Evolutionary conservation across 2,888 invertebrate genomes (phyloP).

Genomic region (Thymelicus lineola): DNA sequence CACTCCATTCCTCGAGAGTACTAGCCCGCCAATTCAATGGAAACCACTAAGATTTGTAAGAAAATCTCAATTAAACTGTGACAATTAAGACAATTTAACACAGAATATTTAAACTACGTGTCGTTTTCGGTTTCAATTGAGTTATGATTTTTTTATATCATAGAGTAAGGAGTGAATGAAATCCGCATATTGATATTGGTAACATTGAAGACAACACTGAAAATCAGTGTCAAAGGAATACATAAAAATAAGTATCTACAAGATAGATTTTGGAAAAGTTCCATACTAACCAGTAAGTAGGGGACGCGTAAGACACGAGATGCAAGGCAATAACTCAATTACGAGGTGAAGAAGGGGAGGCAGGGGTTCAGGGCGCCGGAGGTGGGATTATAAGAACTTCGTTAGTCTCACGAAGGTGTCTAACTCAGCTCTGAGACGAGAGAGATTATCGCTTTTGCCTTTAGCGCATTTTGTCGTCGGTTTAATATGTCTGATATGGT

Average conservation of each 20-base stretch:
- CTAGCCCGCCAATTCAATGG: conserved; percentile 13
- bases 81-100: background rate
- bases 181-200: too few relatives aligned
- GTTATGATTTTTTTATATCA: too few relatives aligned
- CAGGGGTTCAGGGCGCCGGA: conserved; percentile 54
- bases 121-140: too few relatives aligned
- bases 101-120: too few relatives aligned
- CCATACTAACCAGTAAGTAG: conserved; percentile 42
- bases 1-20: conserved; percentile 24
- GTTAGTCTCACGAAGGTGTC: conserved; percentile 81
- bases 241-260: too few relatives aligned
- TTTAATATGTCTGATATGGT: conserved; percentile 59
- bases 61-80: conserved; percentile 1
- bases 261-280: conserved; percentile 8
- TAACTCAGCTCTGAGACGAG: conserved; percentile 72
- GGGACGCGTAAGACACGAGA: conserved; percentile 68
- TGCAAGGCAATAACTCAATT: conserved; percentile 80
- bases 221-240: too few relatives aligned
- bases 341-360: conserved; percentile 54
- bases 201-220: too few relatives aligned
- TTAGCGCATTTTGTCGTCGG: conserved; percentile 70
- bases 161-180: too few relatives aligned
- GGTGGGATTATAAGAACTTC: conserved; percentile 81
- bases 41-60: background rate
- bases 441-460: conserved; percentile 77